These are phyloP conservation scores for Lates calcarifer DNA, from an alignment of 2,113 vertebrate genomes.

Conservation along the genomic window DNA sequence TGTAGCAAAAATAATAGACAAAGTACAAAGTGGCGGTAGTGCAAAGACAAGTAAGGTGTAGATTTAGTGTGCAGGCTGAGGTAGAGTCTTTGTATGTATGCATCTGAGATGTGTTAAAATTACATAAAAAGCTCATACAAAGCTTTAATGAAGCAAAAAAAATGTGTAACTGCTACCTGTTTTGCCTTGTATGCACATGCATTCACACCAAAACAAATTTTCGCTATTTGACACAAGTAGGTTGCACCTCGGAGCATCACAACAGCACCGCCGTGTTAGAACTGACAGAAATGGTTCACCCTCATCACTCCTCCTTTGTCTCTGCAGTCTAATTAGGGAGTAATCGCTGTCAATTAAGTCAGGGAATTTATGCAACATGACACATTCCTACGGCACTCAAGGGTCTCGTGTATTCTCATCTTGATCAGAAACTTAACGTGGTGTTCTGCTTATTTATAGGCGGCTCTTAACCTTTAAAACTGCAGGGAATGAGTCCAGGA, in stretches of 20 bases:
- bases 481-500: conserved; percentile 61
- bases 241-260: conserved; percentile 46
- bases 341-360: conserved; percentile 78
- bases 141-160: conserved; percentile 9
- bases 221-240: conserved; percentile 52
- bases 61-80: too few relatives aligned
- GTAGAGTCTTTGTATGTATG: too few relatives aligned
- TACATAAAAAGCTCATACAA: neutral
- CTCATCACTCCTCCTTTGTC: conserved; percentile 68
- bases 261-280: conserved; percentile 22
- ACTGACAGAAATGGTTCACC: conserved; percentile 75
- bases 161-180: neutral
- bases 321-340: conserved; percentile 75
- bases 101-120: neutral
- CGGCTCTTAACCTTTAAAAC: conserved; percentile 75
- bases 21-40: too few relatives aligned
- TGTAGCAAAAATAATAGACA: too few relatives aligned
- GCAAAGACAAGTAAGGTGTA: too few relatives aligned
- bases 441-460: conserved; percentile 75
- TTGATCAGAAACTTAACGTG: conserved; percentile 74
- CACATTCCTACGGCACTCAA: conserved; percentile 63
- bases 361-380: conserved; percentile 75
- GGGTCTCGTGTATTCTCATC: conserved; percentile 63
- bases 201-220: conserved; percentile 21
- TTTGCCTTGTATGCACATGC: conserved; percentile 17